Percentiles rank a stretch among this genome's conserved stretches.
phyloP scores from a whole-genome alignment of 2,888 invertebrate genomes.

The Oligia strigilis region DNA sequence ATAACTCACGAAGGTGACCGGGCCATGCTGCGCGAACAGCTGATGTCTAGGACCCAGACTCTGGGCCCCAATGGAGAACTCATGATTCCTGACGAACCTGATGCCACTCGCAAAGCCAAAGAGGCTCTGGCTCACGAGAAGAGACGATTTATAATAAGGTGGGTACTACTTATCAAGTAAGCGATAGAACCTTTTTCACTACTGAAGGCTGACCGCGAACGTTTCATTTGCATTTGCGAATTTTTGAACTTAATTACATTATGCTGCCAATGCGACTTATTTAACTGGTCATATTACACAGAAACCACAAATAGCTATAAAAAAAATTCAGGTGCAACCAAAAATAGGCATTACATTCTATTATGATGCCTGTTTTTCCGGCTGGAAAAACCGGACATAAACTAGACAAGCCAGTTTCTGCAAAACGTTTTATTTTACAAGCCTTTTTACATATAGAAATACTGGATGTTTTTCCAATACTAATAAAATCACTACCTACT shows the following conservation, averaged over 20 bases:
- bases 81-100: slow-evolving; percentile 82
- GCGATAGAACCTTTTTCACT: neutral
- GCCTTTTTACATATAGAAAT: neutral
- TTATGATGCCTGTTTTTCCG: neutral
- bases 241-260: neutral
- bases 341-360: neutral
- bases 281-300: neutral
- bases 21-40: slow-evolving; percentile 93
- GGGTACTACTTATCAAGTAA: slow-evolving; percentile 21
- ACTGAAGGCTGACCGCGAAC: neutral
- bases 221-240: slow-evolving; percentile 9
- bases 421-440: neutral
- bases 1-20: slow-evolving; percentile 95
- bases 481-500: neutral
- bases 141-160: slow-evolving; percentile 81
- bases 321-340: neutral
- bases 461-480: neutral
- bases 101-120: slow-evolving; percentile 69
- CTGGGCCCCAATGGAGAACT: slow-evolving; percentile 90
- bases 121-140: slow-evolving; percentile 75
- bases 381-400: neutral
- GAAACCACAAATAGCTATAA: too few species aligned
- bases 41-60: slow-evolving; percentile 88
- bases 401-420: neutral
- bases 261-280: neutral